A percentile compares a stretch with the other conserved stretches of the same genome.
Conservation (phyloP, 2,797 vertebrate species). For the Cossypha heuglini region DNA sequence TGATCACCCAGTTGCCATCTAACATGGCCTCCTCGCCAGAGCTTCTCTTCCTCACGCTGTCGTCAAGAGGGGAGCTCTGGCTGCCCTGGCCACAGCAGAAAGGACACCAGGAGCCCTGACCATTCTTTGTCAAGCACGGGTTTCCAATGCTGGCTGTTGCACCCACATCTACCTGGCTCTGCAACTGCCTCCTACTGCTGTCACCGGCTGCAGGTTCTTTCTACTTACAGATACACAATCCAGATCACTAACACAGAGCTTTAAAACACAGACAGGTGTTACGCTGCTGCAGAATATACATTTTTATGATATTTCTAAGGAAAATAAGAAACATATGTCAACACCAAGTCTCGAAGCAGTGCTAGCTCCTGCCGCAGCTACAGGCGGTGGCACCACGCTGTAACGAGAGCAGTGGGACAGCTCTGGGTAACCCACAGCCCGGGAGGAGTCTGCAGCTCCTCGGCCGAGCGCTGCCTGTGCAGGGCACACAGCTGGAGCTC, state of each 20-base stretch:
- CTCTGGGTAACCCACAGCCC: neutral
- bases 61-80: neutral
- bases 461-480: neutral
- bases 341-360: neutral
- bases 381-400: rapidly evolving
- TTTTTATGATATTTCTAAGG: neutral
- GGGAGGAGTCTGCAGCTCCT: neutral
- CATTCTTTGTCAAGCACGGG: neutral
- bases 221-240: rapidly evolving
- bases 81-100: neutral
- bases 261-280: neutral
- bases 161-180: neutral
- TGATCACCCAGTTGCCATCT: neutral
- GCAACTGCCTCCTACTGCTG: rapidly evolving
- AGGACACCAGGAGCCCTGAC: neutral
- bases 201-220: neutral
- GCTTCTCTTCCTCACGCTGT: neutral
- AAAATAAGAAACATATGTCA: neutral
- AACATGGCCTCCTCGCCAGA: neutral
- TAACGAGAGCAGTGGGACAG: neutral
- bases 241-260: neutral
- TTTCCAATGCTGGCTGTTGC: neutral
- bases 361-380: neutral
- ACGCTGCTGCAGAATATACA: rapidly evolving
- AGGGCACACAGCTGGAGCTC: rapidly evolving